phyloP scores from a whole-genome alignment of 2,797 vertebrate genomes.

The Ctenopoma multispine region DNA sequence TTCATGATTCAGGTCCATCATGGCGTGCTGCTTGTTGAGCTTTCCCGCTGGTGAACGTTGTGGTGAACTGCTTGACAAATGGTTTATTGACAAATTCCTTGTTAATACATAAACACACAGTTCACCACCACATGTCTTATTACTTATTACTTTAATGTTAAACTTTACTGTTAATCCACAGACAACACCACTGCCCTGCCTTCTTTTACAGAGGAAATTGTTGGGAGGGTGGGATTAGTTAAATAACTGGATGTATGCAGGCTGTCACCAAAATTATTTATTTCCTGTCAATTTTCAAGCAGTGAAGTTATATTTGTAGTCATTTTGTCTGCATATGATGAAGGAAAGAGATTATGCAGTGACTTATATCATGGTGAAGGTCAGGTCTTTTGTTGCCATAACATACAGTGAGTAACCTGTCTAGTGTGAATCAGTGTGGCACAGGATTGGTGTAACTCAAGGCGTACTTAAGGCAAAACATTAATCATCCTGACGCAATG shows the following conservation, averaged over 20 bases:
- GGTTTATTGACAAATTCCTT: too few species aligned
- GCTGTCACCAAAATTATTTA: background rate
- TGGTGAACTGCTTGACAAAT: too few species aligned
- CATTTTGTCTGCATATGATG: background rate
- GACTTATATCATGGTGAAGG: constrained; percentile 8
- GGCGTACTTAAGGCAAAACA: background rate
- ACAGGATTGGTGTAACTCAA: constrained; percentile 16
- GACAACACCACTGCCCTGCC: too few species aligned
- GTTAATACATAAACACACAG: too few species aligned
- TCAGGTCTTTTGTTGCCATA: constrained; percentile 42
- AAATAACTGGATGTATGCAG: background rate
- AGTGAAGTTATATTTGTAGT: background rate
- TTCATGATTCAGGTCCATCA: too few species aligned
- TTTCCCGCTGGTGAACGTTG: too few species aligned
- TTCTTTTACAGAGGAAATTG: too few species aligned
- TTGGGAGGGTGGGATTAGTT: background rate
- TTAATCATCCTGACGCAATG: constrained; percentile 17
- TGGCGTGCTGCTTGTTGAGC: too few species aligned
- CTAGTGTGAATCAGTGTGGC: constrained; percentile 29
- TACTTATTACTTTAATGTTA: too few species aligned
- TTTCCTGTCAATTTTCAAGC: background rate
- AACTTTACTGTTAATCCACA: too few species aligned
- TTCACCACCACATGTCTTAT: too few species aligned
- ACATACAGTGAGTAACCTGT: constrained; percentile 18
- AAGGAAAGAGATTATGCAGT: background rate